A percentile compares a stretch with the other conserved stretches of the same genome.
These are phyloP conservation scores for Chrysochloris asiatica DNA, from an alignment of 2,113 vertebrate genomes.

Conservation along the genomic window DNA sequence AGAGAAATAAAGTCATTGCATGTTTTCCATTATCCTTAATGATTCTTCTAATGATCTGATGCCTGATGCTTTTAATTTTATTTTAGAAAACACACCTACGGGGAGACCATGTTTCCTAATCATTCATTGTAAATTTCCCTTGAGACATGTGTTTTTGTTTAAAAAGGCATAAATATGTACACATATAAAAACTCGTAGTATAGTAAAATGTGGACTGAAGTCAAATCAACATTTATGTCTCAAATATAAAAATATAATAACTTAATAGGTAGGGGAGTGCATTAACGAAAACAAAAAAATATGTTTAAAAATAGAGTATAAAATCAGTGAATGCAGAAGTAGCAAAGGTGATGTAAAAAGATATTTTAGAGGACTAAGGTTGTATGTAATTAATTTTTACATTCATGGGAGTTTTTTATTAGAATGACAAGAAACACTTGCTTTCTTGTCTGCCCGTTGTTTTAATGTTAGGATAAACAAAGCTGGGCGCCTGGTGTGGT, in stretches of 20 bases:
- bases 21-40: slow-evolving; percentile 44
- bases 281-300: slow-evolving; percentile 56
- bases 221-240: slow-evolving; percentile 76
- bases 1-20: slow-evolving; percentile 30
- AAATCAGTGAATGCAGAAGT: slow-evolving; percentile 26
- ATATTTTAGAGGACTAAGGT: neutral
- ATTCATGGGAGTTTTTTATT: neutral
- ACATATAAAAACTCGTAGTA: slow-evolving; percentile 45
- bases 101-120: slow-evolving; percentile 36
- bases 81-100: slow-evolving; percentile 50
- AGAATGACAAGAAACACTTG: neutral
- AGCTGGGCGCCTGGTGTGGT: too few relatives aligned
- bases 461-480: neutral
- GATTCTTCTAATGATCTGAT: slow-evolving; percentile 49
- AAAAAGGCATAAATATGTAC: slow-evolving; percentile 35
- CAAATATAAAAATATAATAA: slow-evolving; percentile 79
- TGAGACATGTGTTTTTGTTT: slow-evolving; percentile 60
- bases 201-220: slow-evolving; percentile 71
- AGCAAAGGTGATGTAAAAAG: neutral
- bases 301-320: slow-evolving; percentile 45
- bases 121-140: slow-evolving; percentile 47
- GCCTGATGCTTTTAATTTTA: slow-evolving; percentile 42
- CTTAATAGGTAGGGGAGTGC: slow-evolving; percentile 53
- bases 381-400: neutral
- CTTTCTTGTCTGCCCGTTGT: neutral